Conservation (phyloP, 37 sponge, comb jelly and placozoan species). For the Aphrocallistes beatrix region DNA sequence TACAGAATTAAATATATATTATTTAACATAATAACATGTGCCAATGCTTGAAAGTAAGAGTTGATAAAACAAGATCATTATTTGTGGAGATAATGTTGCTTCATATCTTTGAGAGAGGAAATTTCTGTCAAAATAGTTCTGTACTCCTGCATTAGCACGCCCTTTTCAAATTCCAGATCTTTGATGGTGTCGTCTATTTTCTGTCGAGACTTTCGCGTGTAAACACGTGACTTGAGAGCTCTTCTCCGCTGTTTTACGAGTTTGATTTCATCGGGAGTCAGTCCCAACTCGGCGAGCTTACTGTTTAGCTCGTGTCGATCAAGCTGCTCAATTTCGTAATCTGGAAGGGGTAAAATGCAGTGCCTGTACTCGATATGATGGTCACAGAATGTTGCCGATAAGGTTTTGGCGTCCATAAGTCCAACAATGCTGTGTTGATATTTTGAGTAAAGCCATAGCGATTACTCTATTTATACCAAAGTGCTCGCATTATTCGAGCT, state of each 20-base stretch:
- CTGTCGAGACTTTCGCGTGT: conserved; percentile 1
- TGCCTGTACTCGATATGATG: conserved; percentile 9
- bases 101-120: background rate
- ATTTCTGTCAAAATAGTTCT: background rate
- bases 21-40: background rate
- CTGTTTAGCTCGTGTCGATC: conserved; percentile 2
- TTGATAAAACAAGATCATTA: background rate
- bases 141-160: background rate
- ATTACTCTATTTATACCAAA: conserved; percentile 1
- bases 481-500: too few species aligned
- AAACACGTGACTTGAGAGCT: background rate
- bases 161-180: background rate
- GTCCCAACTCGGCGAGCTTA: background rate
- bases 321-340: background rate
- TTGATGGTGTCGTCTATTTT: conserved; percentile 12
- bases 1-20: too few species aligned
- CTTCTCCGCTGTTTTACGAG: conserved; percentile 16
- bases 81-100: background rate
- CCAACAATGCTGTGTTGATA: background rate
- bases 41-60: too few species aligned
- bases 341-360: background rate
- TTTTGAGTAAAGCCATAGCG: background rate
- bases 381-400: background rate
- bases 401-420: background rate
- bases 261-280: conserved; percentile 18